A percentile compares a stretch with the other conserved stretches of the same genome.
Conservation (phyloP, 2,797 vertebrate species). For the Tenualosa ilisha region DNA sequence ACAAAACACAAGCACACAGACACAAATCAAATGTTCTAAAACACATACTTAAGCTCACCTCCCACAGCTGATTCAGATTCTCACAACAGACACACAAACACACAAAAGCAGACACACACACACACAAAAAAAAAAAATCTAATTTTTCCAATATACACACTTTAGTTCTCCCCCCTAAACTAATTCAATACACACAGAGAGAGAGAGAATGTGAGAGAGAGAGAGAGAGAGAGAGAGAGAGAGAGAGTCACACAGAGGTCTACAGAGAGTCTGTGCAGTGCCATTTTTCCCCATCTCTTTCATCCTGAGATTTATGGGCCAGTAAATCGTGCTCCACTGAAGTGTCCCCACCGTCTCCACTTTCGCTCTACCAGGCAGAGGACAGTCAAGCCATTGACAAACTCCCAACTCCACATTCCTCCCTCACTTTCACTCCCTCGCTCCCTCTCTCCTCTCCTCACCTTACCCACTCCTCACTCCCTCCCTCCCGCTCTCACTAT, state of each 20-base stretch:
- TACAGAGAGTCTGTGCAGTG: slow-evolving; percentile 25
- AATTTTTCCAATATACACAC: neutral
- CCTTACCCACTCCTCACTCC: too few species aligned
- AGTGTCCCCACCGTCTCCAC: slow-evolving; percentile 28
- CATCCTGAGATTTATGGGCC: neutral
- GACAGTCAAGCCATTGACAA: slow-evolving; percentile 46
- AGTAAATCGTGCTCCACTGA: slow-evolving; percentile 33
- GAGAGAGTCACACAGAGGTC: neutral
- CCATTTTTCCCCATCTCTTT: slow-evolving; percentile 1
- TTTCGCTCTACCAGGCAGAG: slow-evolving; percentile 49
- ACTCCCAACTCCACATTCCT: neutral
- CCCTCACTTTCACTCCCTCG: neutral
- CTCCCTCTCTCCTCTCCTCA: neutral
- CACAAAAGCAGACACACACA: neutral
- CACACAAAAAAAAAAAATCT: neutral
- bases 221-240: neutral
- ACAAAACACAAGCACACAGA: neutral
- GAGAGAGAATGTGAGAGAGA: too few species aligned
- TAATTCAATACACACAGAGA: slow-evolving; percentile 23
- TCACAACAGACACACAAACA: neutral
- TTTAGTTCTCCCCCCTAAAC: neutral
- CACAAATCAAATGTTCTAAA: neutral
- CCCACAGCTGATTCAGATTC: neutral
- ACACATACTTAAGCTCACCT: neutral
- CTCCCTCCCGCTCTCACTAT: neutral